Evolutionary conservation across 2,888 invertebrate genomes (phyloP), one percentile per base, ranked within the genome.

Genomic region (Drosophila mimica): DNA sequence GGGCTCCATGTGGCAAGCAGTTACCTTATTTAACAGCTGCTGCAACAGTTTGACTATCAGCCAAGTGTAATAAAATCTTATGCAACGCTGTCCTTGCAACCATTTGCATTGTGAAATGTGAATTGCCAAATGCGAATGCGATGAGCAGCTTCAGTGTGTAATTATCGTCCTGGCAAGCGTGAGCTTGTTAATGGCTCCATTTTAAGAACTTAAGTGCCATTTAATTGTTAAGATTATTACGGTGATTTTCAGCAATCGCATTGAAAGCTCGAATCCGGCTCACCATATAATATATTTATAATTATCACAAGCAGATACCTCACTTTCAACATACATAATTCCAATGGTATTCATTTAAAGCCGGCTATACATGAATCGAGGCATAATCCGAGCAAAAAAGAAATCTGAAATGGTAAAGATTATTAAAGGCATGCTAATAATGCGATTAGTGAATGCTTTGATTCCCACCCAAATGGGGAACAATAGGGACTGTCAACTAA

Each of bases 151-250:
- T 28, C 4, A 56, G 28, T 13, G 28, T 36, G 38, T 38, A 56
- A 56, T 84, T 84, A 82, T 84, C 79, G 49, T 69, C 36, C 59
- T 57, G 52, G 51, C 74, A 74, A 84, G 80, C 25, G 25, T 70
- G 76, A 67, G 71, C 59, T 68, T 76, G 85, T 71, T 82, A 84
- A 82, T 84, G 85, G 67, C 82, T 84, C 66, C 74, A 82, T 82
- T 81, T 82, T 56, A 68, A 65, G 59, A 66, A 84, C 71, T 79
- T 76, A 64, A 65, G 54, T 63, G 71, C 64, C 64, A 74, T 76
- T 82, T 82, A 84, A 82, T 84, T 84, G 76, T 79, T 76, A 79
- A 74, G 79, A 79, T 82, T 84, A 82, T 77, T 78, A 53, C 48
- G 62, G 62, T 65, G 28, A 56, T 56, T 56, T 38, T 56, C 56